Base-by-base conservation (phyloP, 92 coral and sea anemone genomes). In the Porites cylindrica region DNA sequence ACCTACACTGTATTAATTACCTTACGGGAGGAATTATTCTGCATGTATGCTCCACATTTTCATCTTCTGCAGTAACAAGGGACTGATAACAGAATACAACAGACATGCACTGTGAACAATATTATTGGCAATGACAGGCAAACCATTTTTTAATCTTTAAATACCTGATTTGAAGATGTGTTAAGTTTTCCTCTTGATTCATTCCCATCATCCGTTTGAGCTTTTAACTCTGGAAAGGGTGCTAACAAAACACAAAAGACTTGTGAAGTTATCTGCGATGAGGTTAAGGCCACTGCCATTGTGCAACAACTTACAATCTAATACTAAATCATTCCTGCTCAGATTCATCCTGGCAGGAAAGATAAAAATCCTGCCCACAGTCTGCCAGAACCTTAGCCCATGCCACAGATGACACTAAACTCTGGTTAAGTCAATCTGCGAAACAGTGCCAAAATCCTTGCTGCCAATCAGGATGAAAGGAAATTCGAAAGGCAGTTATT, bases 11-110 rank as follows among this genome's bases (percentile, higher is more conserved):
- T 21, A 43, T 51, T 59, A 26, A 16, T 63, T 56, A 94, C 98
- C 97, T 94, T 80, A 88, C 90, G 24, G 97, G 91, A n/a, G 92
- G 79, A 63, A 96, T 87, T 10, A 88, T 83, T 89, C 94, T 90
- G 67, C 96, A 76, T 12, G 92, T 87, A 59, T 94, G 43, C 43
- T 32, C 96, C 67, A 85, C 80, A 66, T 94, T 96, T 65, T 89
- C 88, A 52, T 75, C 82, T 11, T 70, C 82, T 76, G 71, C 82
- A 38, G 69, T 77, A 66, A 78, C 47, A 21, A 81, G 63, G 61
- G 79, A 13, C 87, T 83, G 51, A 38, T 7, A 20, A 17, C n/a
- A 68, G 10, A 9, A 2, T 21, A 17, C 14, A 62, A 16, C 11
- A 32, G 43, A 32, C 43, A 32, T 32, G 43, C 43, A 72, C 24